phyloP scores from a whole-genome alignment of 2,888 invertebrate genomes.

The Timema cristinae region DNA sequence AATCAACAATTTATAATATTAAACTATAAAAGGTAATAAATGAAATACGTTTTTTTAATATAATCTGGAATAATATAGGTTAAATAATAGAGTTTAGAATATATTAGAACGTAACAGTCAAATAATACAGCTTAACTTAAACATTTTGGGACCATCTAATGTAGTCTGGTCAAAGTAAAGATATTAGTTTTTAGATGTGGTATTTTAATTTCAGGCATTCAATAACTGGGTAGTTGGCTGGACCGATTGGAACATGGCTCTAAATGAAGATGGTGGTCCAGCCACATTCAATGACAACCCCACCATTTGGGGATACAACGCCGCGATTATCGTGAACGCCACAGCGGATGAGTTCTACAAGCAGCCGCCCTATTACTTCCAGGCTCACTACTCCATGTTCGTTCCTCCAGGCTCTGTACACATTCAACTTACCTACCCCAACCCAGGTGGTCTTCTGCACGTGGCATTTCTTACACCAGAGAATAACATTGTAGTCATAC shows the following conservation, averaged over 20 bases:
- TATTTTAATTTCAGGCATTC: background rate
- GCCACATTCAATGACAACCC: conserved; percentile 4
- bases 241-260: conserved; percentile 10
- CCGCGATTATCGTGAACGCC: conserved; percentile 12
- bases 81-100: background rate
- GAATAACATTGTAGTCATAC: background rate
- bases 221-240: conserved; percentile 14
- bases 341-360: conserved; percentile 14
- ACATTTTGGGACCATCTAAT: too few relatives aligned
- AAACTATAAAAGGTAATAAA: too few relatives aligned
- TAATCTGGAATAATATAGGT: too few relatives aligned
- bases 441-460: background rate
- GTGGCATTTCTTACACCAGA: conserved; percentile 4
- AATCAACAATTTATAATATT: too few relatives aligned
- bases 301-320: conserved; percentile 2
- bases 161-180: too few relatives aligned
- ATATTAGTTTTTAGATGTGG: too few relatives aligned
- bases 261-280: background rate
- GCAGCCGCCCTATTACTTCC: conserved; percentile 12
- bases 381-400: conserved; percentile 14
- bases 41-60: too few relatives aligned
- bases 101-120: too few relatives aligned
- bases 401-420: conserved; percentile 7
- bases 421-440: background rate
- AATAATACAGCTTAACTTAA: too few relatives aligned